These are phyloP conservation scores for Suricata suricatta DNA, from an alignment of 2,113 vertebrate species.

Conservation along the genomic window DNA sequence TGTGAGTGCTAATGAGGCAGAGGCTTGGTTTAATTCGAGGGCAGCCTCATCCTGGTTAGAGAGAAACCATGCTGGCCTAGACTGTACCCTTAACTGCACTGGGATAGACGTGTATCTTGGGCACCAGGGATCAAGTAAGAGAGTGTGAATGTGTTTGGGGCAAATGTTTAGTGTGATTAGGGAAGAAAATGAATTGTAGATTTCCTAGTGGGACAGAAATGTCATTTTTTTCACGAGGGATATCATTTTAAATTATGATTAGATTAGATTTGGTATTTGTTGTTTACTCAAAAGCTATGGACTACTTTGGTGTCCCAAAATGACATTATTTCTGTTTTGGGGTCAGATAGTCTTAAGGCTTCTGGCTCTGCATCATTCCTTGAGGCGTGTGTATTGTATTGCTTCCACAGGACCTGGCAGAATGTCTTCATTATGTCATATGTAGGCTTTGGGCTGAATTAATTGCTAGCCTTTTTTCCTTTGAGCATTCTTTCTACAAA, in stretches of 20 bases:
- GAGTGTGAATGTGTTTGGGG: background rate
- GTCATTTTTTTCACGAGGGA: background rate
- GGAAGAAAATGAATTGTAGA: background rate
- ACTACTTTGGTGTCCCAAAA: background rate
- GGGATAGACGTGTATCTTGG: background rate
- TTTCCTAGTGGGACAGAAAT: background rate
- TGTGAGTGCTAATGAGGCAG: background rate
- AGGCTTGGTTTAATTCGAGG: constrained; percentile 6
- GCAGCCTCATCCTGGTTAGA: background rate
- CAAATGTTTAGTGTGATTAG: background rate
- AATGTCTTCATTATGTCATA: background rate
- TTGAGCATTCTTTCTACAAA: constrained; percentile 35
- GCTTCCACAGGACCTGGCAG: background rate
- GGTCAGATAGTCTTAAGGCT: background rate
- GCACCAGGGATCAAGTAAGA: background rate
- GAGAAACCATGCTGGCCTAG: background rate
- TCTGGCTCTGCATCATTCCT: background rate
- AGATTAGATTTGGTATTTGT: constrained; percentile 16
- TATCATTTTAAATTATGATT: constrained; percentile 17
- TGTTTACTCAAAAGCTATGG: constrained; percentile 23
- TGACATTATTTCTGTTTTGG: constrained; percentile 41
- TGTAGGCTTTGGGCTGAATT: background rate
- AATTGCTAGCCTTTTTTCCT: background rate
- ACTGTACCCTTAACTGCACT: background rate
- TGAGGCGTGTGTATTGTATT: background rate